A percentile compares a stretch with the other conserved stretches of the same genome.
phyloP scores from a whole-genome alignment of 2,797 vertebrate species.

The Rhynchotus rufescens region DNA sequence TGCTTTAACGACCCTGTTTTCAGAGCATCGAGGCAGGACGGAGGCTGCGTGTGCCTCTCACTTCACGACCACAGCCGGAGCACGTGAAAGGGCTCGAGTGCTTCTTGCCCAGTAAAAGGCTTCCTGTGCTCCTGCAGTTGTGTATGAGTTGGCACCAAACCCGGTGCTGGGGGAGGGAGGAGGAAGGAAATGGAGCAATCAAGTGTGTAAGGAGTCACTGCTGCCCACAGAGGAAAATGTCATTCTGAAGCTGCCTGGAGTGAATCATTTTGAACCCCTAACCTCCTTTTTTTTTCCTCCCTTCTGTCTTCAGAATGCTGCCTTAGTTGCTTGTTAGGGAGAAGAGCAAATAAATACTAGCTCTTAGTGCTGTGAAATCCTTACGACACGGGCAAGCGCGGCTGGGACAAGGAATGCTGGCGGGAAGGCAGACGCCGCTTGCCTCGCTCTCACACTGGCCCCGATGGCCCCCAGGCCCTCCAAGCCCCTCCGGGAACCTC shows the following conservation, averaged over 20 bases:
- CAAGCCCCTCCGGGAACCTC: too few relatives aligned
- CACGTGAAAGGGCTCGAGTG: background rate
- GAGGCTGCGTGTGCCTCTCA: slow-evolving; percentile 43
- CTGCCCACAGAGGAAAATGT: slow-evolving; percentile 10
- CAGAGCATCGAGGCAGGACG: slow-evolving; percentile 29
- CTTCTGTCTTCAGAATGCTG: background rate
- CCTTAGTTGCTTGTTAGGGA: background rate
- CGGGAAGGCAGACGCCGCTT: too few relatives aligned
- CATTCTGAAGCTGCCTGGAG: background rate
- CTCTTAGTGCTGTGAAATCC: background rate
- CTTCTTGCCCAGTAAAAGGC: background rate
- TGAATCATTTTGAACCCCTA: slow-evolving; percentile 26
- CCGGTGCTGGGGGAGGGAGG: background rate
- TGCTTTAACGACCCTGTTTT: slow-evolving; percentile 54
- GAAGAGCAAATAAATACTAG: background rate
- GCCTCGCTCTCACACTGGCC: too few relatives aligned
- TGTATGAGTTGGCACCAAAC: slow-evolving; percentile 26
- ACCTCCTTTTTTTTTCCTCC: background rate
- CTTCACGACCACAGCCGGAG: slow-evolving; percentile 25
- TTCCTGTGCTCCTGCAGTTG: slow-evolving; percentile 37
- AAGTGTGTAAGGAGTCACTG: slow-evolving; percentile 55
- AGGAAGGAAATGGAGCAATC: slow-evolving; percentile 67
- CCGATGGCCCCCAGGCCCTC: too few relatives aligned
- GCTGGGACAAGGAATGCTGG: background rate
- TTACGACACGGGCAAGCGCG: background rate